phyloP scores from a whole-genome alignment of 2,797 vertebrate genomes.

The Cuculus canorus region DNA sequence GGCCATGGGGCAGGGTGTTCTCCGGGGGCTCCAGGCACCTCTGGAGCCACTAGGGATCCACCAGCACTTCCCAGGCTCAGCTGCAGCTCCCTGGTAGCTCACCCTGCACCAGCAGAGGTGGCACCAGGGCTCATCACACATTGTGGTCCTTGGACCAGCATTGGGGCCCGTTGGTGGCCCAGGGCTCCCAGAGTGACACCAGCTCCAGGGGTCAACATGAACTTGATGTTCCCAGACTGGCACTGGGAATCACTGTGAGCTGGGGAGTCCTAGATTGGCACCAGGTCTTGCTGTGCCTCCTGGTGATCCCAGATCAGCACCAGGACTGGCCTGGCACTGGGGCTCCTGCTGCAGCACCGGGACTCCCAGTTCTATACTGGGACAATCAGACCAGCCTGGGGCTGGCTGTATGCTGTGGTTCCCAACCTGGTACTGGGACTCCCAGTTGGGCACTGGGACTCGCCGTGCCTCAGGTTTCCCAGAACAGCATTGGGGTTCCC shows the following conservation, averaged over 20 bases:
- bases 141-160: no score
- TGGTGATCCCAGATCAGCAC: neutral
- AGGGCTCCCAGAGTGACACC: neutral
- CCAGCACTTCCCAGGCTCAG: neutral
- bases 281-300: neutral
- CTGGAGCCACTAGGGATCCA: neutral
- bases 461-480: no score
- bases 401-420: neutral
- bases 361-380: no score
- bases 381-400: no score
- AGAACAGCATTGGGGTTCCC: no score
- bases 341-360: no score
- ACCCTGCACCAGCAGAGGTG: fast-evolving
- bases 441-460: no score
- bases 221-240: no score
- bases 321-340: no score
- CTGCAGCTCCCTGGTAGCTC: fast-evolving
- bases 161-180: neutral
- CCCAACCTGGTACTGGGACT: neutral
- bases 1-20: neutral
- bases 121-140: fast-evolving
- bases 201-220: neutral
- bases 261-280: neutral
- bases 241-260: no score
- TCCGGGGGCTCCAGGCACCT: fast-evolving